These are phyloP conservation scores for Bembecia ichneumoniformis DNA, from an alignment of 2,888 invertebrate species.

Conservation along the genomic window DNA sequence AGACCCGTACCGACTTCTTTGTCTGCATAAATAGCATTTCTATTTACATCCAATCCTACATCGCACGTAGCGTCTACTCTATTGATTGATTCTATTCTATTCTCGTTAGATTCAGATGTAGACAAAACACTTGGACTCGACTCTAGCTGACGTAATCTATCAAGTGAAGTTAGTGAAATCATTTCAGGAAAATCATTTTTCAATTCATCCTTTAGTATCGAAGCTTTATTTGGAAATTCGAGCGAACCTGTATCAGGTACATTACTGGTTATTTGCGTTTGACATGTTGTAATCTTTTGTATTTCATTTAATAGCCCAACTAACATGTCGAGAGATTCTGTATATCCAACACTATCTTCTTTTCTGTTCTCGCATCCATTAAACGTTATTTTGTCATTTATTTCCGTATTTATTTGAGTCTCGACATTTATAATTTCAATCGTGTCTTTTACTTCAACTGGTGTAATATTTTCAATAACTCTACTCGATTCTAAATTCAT, in stretches of 20 bases:
- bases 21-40: conserved; percentile 14
- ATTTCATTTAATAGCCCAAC: conserved; percentile 57
- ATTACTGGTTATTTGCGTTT: conserved; percentile 25
- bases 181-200: conserved; percentile 20
- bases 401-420: conserved; percentile 2
- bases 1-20: conserved; percentile 39
- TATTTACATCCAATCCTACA: background rate
- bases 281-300: conserved; percentile 47
- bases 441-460: background rate
- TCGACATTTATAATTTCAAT: background rate
- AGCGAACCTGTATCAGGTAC: background rate
- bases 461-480: too few relatives aligned
- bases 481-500: too few relatives aligned
- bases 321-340: conserved; percentile 48
- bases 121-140: conserved; percentile 33
- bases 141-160: conserved; percentile 30
- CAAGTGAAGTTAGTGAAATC: conserved; percentile 32
- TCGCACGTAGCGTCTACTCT: background rate
- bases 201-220: conserved; percentile 16
- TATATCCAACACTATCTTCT: background rate
- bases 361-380: background rate
- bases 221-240: conserved; percentile 24
- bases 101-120: conserved; percentile 25
- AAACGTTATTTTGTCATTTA: background rate
- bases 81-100: conserved; percentile 1